Evolutionary conservation across 2,797 vertebrate genomes (phyloP).

Genomic region (Gambusia yucatana): DNA sequence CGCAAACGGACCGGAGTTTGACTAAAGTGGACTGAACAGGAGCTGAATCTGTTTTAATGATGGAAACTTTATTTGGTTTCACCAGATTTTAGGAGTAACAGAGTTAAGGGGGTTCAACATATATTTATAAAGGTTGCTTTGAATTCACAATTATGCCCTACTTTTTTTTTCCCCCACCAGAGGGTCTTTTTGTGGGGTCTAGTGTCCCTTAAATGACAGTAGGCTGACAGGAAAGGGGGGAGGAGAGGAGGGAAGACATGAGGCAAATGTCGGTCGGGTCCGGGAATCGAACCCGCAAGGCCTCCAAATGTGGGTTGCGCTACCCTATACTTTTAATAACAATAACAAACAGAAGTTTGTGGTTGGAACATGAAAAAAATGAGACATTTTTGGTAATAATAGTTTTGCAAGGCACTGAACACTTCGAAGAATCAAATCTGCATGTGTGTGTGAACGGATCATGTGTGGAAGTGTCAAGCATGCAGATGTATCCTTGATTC

Average conservation of each 20-base stretch:
- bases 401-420: neutral
- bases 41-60: no score
- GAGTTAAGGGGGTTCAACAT: neutral
- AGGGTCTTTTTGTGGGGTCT: no score
- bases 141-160: neutral
- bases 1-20: neutral
- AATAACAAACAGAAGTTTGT: neutral
- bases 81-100: neutral
- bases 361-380: conserved; percentile 8
- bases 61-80: neutral
- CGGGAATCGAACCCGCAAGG: no score
- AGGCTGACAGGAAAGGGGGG: no score
- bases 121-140: neutral
- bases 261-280: no score
- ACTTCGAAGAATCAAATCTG: neutral
- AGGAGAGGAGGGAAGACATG: no score
- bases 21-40: neutral
- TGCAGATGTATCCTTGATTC: conserved; percentile 43
- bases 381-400: neutral
- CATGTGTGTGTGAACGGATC: conserved; percentile 42
- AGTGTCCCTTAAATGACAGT: no score
- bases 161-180: neutral
- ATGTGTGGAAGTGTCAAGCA: conserved; percentile 58
- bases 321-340: neutral
- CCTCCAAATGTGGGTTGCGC: no score